Evolutionary conservation across 2,888 invertebrate species (phyloP).

Genomic region (Serrognathus titanus): DNA sequence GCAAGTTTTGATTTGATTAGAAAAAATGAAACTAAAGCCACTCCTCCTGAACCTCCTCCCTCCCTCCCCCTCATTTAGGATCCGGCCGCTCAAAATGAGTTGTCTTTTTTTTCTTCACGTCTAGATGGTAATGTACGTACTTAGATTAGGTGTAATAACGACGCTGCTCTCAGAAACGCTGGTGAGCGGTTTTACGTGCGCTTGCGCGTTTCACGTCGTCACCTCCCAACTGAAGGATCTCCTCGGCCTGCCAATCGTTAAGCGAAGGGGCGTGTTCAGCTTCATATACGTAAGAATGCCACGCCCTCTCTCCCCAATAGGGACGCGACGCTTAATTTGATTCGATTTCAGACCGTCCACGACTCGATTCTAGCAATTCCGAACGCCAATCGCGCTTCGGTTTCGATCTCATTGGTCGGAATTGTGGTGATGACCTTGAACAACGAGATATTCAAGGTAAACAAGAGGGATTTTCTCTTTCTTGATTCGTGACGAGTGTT

Average conservation of each 20-base stretch:
- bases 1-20: not conserved
- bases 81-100: not conserved
- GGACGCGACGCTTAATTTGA: not conserved
- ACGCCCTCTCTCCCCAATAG: not conserved
- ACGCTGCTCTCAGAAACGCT: constrained; percentile 76
- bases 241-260: constrained; percentile 57
- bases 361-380: constrained; percentile 53
- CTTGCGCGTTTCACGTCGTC: constrained; percentile 80
- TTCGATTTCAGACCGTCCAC: constrained; percentile 53
- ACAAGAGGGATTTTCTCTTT: constrained; percentile 10
- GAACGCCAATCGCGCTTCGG: constrained; percentile 62
- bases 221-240: constrained; percentile 76
- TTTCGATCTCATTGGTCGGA: constrained; percentile 65
- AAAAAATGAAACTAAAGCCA: not conserved
- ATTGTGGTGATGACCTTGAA: constrained; percentile 64
- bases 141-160: constrained; percentile 71
- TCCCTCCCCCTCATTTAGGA: not conserved
- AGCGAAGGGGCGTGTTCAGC: constrained; percentile 61
- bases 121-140: constrained; percentile 73
- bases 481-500: not conserved
- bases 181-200: constrained; percentile 83
- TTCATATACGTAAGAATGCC: constrained; percentile 58
- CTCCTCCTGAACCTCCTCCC: not conserved
- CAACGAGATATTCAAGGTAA: constrained; percentile 75
- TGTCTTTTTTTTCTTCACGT: constrained; percentile 19